These are phyloP conservation scores for Andrena dorsata DNA, from an alignment of 2,888 invertebrate genomes.

Conservation along the genomic window DNA sequence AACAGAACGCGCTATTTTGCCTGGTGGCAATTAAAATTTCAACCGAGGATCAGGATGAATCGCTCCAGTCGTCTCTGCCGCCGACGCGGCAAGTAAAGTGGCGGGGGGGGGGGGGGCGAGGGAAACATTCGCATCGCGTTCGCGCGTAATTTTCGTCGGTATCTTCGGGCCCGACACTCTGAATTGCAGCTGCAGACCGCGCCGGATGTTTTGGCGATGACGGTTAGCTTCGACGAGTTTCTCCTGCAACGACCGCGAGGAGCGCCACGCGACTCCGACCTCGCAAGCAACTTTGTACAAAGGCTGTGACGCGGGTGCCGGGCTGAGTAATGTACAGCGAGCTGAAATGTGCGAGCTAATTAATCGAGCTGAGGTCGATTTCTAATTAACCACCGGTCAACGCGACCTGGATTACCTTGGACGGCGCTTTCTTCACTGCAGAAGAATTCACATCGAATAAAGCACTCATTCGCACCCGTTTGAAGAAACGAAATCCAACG, in stretches of 20 bases:
- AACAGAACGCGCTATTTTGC: conserved; percentile 20
- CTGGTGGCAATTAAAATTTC: conserved; percentile 40
- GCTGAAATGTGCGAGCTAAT: conserved; percentile 10
- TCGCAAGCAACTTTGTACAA: conserved; percentile 13
- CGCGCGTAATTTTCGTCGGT: conserved; percentile 49
- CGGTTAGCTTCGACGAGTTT: conserved; percentile 55
- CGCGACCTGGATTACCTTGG: not conserved
- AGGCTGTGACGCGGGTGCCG: not conserved
- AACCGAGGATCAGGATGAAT: not conserved
- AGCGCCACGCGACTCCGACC: conserved; percentile 17
- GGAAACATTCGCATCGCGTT: conserved; percentile 6
- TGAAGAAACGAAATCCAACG: too few relatives aligned
- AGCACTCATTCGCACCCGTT: not conserved
- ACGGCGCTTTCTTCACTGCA: not conserved
- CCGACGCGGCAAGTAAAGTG: not conserved
- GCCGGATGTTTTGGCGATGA: conserved; percentile 64
- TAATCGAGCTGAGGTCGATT: not conserved
- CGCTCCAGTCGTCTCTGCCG: not conserved
- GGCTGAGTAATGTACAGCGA: not conserved
- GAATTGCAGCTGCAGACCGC: conserved; percentile 61
- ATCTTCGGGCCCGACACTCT: conserved; percentile 13
- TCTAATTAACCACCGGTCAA: not conserved
- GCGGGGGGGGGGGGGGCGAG: not conserved
- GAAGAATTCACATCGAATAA: not conserved
- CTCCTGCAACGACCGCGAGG: conserved; percentile 35